Base-by-base conservation (phyloP, 64 coral and sea anemone genomes). In the Montipora efflorescens region DNA sequence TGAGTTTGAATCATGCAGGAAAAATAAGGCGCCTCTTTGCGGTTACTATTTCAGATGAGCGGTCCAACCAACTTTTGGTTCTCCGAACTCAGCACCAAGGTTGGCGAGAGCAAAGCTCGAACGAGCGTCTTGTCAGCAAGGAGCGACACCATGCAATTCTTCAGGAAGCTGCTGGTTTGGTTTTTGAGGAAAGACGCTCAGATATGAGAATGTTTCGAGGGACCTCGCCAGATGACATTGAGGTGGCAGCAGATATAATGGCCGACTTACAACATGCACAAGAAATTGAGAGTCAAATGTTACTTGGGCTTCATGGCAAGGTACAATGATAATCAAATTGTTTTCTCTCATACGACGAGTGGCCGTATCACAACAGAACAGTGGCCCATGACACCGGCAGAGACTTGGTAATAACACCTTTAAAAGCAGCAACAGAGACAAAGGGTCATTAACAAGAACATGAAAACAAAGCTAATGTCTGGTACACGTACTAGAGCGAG, bases 1-100 rank as follows among this genome's bases (percentile, higher is more conserved):
- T 55, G 52, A 10, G 10, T 0, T 7, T 6, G 52, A 5, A 3
- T 11, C 14, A 16, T 64, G 14, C 61, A 7, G 2, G 61, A 64
- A 64, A 64, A 1, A 64, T 64, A 1, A 5, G 21, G 36, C 36
- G 36, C 8, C 22, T 71, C 20, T 15, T 28, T 73, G 48, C 5
- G 7, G 14, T 76, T 61, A 4, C 10, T 22, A 44, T 3, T 80
- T 47, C 66, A 99, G 98, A 99, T 19, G 95, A 99, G n/a, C 77
- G 98, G 21, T 82, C 92, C 36, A 99, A 99, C 46, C 98, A 99
- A 79, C 89, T 99, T 18, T 72, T 96, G 14, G 98, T 96, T 9
- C 46, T 99, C 14, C 94, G 92, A 82, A 96, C 88, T 62, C 94
- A 99, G 73, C 85, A 90, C 23, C 98, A 99, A 87, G 95, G 81